phyloP scores from a whole-genome alignment of 2,888 invertebrate species.

The Malacosoma neustria region DNA sequence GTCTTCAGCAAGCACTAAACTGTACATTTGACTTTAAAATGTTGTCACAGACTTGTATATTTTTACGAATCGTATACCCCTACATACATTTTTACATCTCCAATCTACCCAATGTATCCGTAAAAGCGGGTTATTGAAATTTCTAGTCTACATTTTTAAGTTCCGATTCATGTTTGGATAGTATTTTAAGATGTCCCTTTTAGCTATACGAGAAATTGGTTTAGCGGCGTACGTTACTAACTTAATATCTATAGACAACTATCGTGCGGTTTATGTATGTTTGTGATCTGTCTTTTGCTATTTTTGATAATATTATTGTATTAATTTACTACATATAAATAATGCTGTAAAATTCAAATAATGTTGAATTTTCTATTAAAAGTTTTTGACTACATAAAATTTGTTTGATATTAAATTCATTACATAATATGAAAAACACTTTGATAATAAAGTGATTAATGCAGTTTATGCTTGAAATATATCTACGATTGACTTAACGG shows the following conservation, averaged over 20 bases:
- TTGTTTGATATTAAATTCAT: too few species aligned
- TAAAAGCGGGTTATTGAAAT: background rate
- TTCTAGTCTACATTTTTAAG: background rate
- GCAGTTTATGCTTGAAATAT: too few species aligned
- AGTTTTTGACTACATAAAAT: too few species aligned
- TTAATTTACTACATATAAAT: too few species aligned
- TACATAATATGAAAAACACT: too few species aligned
- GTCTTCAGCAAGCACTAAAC: background rate
- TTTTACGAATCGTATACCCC: background rate
- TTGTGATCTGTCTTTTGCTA: too few species aligned
- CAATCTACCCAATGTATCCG: constrained; percentile 12
- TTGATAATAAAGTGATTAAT: too few species aligned
- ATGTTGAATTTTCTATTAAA: too few species aligned
- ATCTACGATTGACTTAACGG: too few species aligned
- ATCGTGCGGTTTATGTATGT: background rate
- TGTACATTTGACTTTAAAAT: background rate
- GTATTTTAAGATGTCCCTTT: background rate
- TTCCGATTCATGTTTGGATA: background rate
- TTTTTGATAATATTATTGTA: too few species aligned
- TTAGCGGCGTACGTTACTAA: background rate
- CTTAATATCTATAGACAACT: background rate
- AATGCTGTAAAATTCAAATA: too few species aligned
- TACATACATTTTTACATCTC: constrained; percentile 3
- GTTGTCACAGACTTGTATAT: background rate
- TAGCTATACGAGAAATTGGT: background rate